Evolutionary conservation across 2,797 vertebrate species (phyloP), one percentile per base, ranked within the genome.

Genomic region (Dipus sagitta): DNA sequence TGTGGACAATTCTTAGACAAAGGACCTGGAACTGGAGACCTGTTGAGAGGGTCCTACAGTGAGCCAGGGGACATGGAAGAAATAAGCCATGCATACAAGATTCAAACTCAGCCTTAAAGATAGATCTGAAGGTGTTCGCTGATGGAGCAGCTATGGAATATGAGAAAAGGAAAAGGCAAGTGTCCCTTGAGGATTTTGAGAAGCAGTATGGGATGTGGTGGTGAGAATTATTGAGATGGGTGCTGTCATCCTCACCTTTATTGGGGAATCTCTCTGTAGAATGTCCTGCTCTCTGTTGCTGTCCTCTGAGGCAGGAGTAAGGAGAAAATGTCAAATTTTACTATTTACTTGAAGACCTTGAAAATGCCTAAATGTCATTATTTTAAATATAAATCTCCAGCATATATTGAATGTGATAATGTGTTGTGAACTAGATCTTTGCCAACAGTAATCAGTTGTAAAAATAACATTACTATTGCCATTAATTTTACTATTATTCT

Each of bases 351-450:
- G 52, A 82, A 92, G 62, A 62, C 70, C 42, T 62, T 90, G 26
- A 3, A 18, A 75, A 9, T 91, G 9, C 0, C 6, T 65, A 6
- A 4, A 9, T 52, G 13, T 1, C 28, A 68, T 90, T 84, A 65
- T 64, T 92, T 91, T 82, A 70, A 88, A 86, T 26, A 67, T 5
- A 24, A 24, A 67, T 74, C 15, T 80, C 24, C 60, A 70, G 13
- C 0, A 1, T 54, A 21, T 14, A 34, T 23, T 74, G 28, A 75
- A 58, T 68, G 47, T 32, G 32, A 10, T 80, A 3, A 3, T 28
- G 30, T 76, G 18, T n/a, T 74, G 24, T 88, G 68, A 89, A 75
- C 80, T 94, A 67, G 20, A 32, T 74, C 34, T 75, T 11, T 75
- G 10, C 5, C 75, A 21, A 83, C 20, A 78, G 28, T 26, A 64